Percentiles rank a stretch among this genome's conserved stretches.
phyloP scores from a whole-genome alignment of 2,113 vertebrate species.

The Lonchura striata region DNA sequence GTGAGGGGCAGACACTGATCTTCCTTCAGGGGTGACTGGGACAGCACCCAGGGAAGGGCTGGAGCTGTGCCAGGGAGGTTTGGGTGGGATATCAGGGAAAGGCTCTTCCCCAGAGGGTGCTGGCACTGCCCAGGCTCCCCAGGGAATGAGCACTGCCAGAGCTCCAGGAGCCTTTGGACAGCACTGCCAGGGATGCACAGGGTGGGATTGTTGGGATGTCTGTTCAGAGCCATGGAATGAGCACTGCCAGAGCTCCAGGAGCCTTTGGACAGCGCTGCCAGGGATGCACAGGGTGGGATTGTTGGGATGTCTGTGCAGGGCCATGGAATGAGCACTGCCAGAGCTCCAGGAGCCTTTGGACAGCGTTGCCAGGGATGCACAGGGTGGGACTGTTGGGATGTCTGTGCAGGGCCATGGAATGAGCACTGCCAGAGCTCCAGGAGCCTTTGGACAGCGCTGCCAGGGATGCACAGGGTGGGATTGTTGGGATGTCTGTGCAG shows the following conservation, averaged over 20 bases:
- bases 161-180: background rate
- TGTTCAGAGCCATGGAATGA: too few species aligned
- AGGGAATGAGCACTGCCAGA: background rate
- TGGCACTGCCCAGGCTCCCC: background rate
- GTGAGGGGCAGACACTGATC: background rate
- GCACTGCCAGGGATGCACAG: background rate
- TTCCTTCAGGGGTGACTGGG: background rate
- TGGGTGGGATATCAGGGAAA: rapidly evolving
- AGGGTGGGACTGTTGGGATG: background rate
- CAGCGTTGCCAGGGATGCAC: background rate
- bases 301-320: too few species aligned
- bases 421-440: background rate
- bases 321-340: too few species aligned
- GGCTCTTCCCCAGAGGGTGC: background rate
- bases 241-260: background rate
- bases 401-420: too few species aligned
- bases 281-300: background rate
- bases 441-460: rapidly evolving
- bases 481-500: too few species aligned
- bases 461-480: background rate
- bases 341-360: background rate
- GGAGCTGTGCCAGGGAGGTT: background rate
- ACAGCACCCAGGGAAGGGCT: rapidly evolving
- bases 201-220: background rate
- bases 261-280: background rate